Evolutionary conservation across 1,140 invertebrate genomes (phyloP).

Genomic region (Drosophila nigrodunni): DNA sequence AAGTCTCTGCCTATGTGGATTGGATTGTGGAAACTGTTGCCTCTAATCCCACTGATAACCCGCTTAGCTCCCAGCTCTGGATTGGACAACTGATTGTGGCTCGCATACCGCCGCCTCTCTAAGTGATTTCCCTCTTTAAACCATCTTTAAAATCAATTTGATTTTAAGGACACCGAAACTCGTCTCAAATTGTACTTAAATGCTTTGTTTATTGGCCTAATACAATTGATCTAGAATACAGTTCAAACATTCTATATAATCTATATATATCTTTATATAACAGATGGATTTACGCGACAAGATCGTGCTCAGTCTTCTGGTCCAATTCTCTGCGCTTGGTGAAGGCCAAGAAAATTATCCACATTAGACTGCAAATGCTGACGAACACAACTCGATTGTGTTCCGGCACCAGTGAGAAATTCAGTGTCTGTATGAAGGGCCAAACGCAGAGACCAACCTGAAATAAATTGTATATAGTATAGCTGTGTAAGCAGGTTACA

Average conservation of each 20-base stretch:
- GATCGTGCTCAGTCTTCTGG: neutral
- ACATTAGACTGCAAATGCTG: conserved; percentile 92
- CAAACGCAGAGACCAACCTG: conserved; percentile 92
- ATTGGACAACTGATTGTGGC: conserved; percentile 60
- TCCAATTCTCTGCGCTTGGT: conserved; percentile 84
- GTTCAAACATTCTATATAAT: no score
- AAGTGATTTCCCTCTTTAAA: neutral
- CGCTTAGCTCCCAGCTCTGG: conserved; percentile 35
- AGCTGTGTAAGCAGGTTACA: neutral
- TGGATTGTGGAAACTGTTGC: conserved; percentile 83
- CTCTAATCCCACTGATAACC: neutral
- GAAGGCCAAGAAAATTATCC: conserved; percentile 94
- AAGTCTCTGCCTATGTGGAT: conserved; percentile 84
- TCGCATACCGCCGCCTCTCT: conserved; percentile 42
- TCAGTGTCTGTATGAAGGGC: conserved; percentile 93
- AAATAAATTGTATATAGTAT: neutral
- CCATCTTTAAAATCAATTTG: no score
- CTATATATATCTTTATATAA: no score
- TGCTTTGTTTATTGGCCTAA: no score
- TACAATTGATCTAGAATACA: no score
- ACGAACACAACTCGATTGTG: conserved; percentile 93
- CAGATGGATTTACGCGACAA: no score
- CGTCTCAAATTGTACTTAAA: no score
- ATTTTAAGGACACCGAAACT: no score
- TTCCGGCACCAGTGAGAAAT: conserved; percentile 91